Conservation (phyloP, 2,113 vertebrate species). For the Anolis sagrei region DNA sequence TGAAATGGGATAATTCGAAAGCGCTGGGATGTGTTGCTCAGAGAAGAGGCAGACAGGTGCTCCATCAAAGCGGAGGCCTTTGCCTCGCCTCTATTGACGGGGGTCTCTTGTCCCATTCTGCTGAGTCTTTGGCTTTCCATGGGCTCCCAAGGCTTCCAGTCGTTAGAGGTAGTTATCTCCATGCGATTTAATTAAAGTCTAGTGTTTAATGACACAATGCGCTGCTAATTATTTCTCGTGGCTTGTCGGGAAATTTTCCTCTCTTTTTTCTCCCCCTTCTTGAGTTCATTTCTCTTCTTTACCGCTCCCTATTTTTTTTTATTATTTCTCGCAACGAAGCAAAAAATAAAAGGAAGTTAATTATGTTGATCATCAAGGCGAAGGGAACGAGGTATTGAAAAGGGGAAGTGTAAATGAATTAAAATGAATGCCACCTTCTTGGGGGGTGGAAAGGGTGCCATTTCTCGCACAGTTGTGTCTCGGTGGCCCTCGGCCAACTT, state of each 20-base stretch:
- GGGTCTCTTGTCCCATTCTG: constrained; percentile 66
- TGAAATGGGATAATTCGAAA: constrained; percentile 34
- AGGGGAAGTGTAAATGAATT: not conserved
- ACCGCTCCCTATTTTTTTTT: no score
- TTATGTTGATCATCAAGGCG: constrained; percentile 20
- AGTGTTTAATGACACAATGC: constrained; percentile 79
- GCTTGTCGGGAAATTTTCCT: constrained; percentile 60
- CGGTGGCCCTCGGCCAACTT: no score
- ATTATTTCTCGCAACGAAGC: constrained; percentile 28
- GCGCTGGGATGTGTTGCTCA: constrained; percentile 52
- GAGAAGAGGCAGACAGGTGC: constrained; percentile 35
- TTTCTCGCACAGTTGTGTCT: not conserved
- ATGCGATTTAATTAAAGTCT: constrained; percentile 81
- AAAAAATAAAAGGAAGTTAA: constrained; percentile 46
- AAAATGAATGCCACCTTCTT: no score
- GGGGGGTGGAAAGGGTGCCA: not conserved
- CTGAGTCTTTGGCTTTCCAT: constrained; percentile 47
- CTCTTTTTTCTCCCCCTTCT: not conserved
- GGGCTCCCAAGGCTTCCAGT: constrained; percentile 61
- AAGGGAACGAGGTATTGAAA: not conserved
- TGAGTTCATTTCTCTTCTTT: not conserved
- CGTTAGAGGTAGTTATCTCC: constrained; percentile 75
- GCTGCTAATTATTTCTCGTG: constrained; percentile 75
- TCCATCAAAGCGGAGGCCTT: constrained; percentile 53
- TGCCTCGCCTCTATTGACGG: constrained; percentile 44